phyloP scores from a whole-genome alignment of 2,888 invertebrate species.

The Entomobrya multifasciata region DNA sequence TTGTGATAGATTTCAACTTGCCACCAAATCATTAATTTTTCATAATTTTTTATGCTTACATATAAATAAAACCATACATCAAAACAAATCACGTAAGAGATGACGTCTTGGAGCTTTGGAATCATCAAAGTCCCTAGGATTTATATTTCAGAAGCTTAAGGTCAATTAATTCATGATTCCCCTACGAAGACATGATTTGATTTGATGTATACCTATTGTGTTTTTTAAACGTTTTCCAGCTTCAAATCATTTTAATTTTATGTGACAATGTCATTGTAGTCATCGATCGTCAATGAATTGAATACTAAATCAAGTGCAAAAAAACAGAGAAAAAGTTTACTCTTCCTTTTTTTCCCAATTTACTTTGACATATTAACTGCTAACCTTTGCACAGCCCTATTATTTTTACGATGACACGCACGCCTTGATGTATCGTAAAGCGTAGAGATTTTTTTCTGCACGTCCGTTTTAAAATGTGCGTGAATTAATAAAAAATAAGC shows the following conservation, averaged over 20 bases:
- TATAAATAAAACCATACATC: too few species aligned
- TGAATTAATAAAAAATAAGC: slow-evolving; percentile 12
- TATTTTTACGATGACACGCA: slow-evolving; percentile 44
- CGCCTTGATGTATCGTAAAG: slow-evolving; percentile 14
- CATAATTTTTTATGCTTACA: too few species aligned
- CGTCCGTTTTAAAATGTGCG: slow-evolving; percentile 21
- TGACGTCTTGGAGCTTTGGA: too few species aligned
- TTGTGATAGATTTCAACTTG: too few species aligned
- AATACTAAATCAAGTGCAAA: slow-evolving; percentile 11
- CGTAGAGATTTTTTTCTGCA: background rate
- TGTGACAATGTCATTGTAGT: background rate
- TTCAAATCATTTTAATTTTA: background rate
- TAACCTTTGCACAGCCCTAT: background rate
- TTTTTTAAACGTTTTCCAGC: too few species aligned
- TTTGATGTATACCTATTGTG: too few species aligned
- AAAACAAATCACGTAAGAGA: too few species aligned
- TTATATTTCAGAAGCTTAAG: too few species aligned
- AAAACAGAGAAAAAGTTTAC: background rate
- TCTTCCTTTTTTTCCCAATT: background rate
- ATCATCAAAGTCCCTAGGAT: too few species aligned
- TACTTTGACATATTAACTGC: background rate
- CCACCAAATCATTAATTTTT: too few species aligned
- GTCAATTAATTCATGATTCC: too few species aligned
- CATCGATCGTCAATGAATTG: background rate
- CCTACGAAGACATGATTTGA: too few species aligned